Evolutionary conservation across 1,140 invertebrate species (phyloP), one percentile per base, ranked within the genome.

Genomic region (Brachionus koreanus): DNA sequence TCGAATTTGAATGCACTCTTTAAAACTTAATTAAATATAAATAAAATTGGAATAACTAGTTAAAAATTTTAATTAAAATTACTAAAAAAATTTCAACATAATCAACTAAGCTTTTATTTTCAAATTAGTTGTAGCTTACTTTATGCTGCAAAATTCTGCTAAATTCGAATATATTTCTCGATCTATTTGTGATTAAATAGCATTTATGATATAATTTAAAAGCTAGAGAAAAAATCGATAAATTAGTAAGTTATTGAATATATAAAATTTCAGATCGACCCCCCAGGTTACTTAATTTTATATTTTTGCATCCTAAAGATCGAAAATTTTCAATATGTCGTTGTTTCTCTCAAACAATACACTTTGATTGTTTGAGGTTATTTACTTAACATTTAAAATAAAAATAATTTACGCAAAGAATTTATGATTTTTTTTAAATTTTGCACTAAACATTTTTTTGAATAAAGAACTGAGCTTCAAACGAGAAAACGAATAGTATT

Each of bases 381-480:
- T 72, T 72, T 72, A 72, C 19, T 72, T 72, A 72, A 72, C 67
- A 72, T 72, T 72, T 72, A 7, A 65, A 43, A 39, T n/a, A 35
- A 39, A 72, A 72, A 42, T 16, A 67, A 67, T 72, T 42, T 65
- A 33, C 63, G 29, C 35, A 57, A 57, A 42, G 19, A 57, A 4
- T 57, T 57, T 23, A 13, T 23, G 13, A 29, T 65, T 65, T 65
- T 19, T 65, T 65, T 33, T 65, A 33, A 37, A 65, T 65, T 65
- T 37, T 33, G 16, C 19, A 65, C 12, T n/a, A 65, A 33, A 65
- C 63, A 25, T 65, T 65, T 65, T 33, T 13, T 35, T 33, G 35
- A 9, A 57, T 23, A 19, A 9, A 19, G 9, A 57, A n/a, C 19
- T 6, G 2, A 57, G 49, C 19, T 57, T 57, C 49, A 23, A 19